Conservation (phyloP, 2,113 vertebrate genomes). For the Camarhynchus parvulus region DNA sequence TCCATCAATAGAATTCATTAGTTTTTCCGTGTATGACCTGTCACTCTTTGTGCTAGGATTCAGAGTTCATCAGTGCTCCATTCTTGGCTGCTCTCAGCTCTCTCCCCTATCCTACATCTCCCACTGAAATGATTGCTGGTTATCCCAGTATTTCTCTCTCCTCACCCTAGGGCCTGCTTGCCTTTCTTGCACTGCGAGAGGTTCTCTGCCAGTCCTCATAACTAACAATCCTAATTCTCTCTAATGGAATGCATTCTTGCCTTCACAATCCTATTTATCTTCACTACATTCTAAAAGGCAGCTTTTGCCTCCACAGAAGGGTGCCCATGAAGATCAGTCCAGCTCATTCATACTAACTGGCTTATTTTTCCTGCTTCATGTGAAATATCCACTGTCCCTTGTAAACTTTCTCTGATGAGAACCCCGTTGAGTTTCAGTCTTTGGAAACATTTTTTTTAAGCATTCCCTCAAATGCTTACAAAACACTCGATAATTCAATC, state of each 20-base stretch:
- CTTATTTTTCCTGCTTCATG: neutral
- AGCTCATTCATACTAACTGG: neutral
- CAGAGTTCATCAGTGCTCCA: neutral
- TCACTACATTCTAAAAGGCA: neutral
- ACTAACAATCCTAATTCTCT: neutral
- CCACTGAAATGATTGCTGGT: neutral
- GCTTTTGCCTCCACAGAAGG: neutral
- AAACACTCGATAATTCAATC: neutral
- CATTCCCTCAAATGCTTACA: neutral
- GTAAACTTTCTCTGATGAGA: neutral
- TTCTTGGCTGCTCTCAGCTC: neutral
- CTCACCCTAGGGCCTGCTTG: neutral
- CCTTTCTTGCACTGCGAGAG: neutral
- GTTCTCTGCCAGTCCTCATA: neutral
- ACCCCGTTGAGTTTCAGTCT: neutral
- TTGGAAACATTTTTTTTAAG: neutral
- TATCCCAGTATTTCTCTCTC: neutral
- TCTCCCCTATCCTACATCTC: neutral
- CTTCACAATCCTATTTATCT: neutral
- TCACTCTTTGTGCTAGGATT: neutral
- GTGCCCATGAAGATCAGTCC: neutral
- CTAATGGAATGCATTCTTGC: neutral
- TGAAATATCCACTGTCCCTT: neutral
- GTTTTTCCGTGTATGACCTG: neutral
- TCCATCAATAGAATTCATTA: neutral